These are phyloP conservation scores for Contarinia nasturtii DNA, from an alignment of 1,140 invertebrate genomes.

Conservation along the genomic window DNA sequence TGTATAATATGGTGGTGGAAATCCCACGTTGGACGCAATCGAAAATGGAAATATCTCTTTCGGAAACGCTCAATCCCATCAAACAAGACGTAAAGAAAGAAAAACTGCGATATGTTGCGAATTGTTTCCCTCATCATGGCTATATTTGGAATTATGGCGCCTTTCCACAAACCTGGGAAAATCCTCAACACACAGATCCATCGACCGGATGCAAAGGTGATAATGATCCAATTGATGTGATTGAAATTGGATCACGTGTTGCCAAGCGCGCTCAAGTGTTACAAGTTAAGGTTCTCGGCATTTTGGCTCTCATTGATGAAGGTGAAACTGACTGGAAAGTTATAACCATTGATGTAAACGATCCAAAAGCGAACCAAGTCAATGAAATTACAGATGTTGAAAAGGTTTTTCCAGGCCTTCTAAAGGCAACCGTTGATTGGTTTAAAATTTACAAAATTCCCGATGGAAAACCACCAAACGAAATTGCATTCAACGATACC, in stretches of 20 bases:
- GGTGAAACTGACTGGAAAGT: constrained; percentile 99
- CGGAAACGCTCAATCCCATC: constrained; percentile 87
- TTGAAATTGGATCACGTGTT: constrained; percentile 81
- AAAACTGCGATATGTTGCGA: constrained; percentile 84
- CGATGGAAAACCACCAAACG: constrained; percentile 91
- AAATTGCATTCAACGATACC: constrained; percentile 94
- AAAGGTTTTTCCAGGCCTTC: constrained; percentile 75
- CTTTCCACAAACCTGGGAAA: constrained; percentile 97
- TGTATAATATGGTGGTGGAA: constrained; percentile 96
- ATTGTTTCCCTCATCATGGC: constrained; percentile 96
- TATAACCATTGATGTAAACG: constrained; percentile 79
- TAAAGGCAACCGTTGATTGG: constrained; percentile 95
- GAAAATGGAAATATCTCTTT: constrained; percentile 95
- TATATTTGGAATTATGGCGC: constrained; percentile 99
- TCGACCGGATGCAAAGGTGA: constrained; percentile 88
- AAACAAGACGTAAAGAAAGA: constrained; percentile 98
- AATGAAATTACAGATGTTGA: constrained; percentile 86
- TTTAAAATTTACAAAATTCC: constrained; percentile 98
- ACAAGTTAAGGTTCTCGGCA: constrained; percentile 81
- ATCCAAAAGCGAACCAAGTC: constrained; percentile 70
- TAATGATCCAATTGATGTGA: constrained; percentile 96
- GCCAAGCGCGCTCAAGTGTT: constrained; percentile 70
- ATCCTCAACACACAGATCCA: constrained; percentile 77
- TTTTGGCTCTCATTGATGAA: constrained; percentile 85
- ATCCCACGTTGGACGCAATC: constrained; percentile 98